A percentile compares a stretch with the other conserved stretches of the same genome.
Conservation (phyloP, 2,888 invertebrate species). For the Hyalella azteca region DNA sequence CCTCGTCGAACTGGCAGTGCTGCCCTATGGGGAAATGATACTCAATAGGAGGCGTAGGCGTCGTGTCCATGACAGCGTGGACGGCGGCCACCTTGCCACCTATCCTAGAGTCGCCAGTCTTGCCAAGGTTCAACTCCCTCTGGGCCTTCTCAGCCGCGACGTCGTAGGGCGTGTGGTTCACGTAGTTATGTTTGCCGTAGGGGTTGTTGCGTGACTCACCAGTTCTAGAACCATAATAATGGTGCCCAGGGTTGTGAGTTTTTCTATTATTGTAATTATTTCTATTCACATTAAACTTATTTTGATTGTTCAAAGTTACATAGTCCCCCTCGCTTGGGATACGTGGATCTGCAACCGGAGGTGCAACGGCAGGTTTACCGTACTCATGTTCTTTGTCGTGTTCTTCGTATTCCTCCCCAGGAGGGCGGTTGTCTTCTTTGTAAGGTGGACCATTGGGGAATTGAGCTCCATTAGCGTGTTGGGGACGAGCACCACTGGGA, state of each 20-base stretch:
- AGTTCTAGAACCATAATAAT: conserved; percentile 26
- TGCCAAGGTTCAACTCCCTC: neutral
- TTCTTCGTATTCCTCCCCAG: neutral
- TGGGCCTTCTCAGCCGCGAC: conserved; percentile 1
- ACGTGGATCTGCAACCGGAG: neutral
- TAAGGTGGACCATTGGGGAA: neutral
- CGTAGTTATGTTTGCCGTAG: neutral
- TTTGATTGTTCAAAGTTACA: conserved; percentile 23
- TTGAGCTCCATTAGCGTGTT: neutral
- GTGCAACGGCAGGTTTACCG: neutral
- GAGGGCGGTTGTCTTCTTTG: neutral
- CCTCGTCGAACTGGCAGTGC: conserved; percentile 10
- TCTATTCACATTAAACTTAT: conserved; percentile 13
- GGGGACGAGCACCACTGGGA: neutral
- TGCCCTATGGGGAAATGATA: conserved; percentile 27
- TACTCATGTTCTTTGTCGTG: neutral
- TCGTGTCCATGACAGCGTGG: neutral
- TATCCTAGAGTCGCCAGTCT: neutral
- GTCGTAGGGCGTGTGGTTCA: conserved; percentile 23
- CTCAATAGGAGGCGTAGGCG: neutral
- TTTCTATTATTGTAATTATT: neutral
- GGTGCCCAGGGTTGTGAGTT: neutral
- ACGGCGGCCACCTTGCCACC: conserved; percentile 8
- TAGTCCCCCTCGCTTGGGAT: neutral
- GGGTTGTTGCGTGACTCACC: neutral